phyloP scores from a whole-genome alignment of 2,888 invertebrate species.

The Crossocerus cetratus region DNA sequence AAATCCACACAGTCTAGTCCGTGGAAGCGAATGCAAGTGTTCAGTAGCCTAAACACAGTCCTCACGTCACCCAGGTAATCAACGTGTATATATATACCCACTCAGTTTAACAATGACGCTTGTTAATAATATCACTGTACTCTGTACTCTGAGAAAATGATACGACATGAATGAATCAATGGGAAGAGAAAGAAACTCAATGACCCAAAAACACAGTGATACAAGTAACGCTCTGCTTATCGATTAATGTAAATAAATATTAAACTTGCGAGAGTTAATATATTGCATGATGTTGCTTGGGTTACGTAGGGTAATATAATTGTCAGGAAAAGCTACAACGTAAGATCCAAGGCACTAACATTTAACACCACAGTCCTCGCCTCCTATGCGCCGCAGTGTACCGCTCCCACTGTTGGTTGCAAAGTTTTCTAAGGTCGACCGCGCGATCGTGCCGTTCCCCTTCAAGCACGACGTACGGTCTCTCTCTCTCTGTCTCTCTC shows the following conservation, averaged over 20 bases:
- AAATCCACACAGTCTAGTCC: slow-evolving; percentile 47
- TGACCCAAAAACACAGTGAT: slow-evolving; percentile 65
- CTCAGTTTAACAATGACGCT: slow-evolving; percentile 48
- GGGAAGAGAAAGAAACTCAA: slow-evolving; percentile 60
- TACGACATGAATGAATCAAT: slow-evolving; percentile 68
- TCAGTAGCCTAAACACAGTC: slow-evolving; percentile 53
- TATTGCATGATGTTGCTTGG: slow-evolving; percentile 60
- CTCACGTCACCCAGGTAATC: slow-evolving; percentile 49
- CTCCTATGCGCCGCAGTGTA: not conserved
- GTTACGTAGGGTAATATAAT: slow-evolving; percentile 54
- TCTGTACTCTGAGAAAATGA: slow-evolving; percentile 64
- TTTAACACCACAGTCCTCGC: slow-evolving; percentile 62
- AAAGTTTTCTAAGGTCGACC: not conserved
- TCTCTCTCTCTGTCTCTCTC: not conserved
- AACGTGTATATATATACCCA: slow-evolving; percentile 35
- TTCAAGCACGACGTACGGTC: not conserved
- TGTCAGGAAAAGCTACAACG: slow-evolving; percentile 53
- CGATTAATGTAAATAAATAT: slow-evolving; percentile 61
- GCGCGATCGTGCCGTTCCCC: slow-evolving; percentile 12
- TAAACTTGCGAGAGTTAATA: slow-evolving; percentile 59
- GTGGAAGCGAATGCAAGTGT: slow-evolving; percentile 47
- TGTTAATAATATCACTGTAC: slow-evolving; percentile 55
- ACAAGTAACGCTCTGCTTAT: slow-evolving; percentile 63
- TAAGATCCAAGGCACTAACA: slow-evolving; percentile 59
- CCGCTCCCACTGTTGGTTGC: not conserved